Evolutionary conservation across 2,797 vertebrate species (phyloP), one percentile per base, ranked within the genome.

Genomic region (Gymnodraco acuticeps): DNA sequence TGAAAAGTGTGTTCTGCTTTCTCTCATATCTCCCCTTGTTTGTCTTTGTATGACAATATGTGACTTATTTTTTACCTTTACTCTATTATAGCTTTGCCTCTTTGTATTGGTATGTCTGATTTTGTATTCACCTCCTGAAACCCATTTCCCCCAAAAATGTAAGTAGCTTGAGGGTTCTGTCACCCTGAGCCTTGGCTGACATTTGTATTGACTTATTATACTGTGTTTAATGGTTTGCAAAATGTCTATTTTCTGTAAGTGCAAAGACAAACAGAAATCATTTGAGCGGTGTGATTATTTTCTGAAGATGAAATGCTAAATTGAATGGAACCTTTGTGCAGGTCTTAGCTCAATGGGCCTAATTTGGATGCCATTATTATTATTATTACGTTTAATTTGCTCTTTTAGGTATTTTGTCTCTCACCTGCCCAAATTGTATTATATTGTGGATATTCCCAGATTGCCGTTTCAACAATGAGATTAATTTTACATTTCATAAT

Each of bases 201-300:
- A 42, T 64, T 52, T 68, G 5, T 54, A 58, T 64, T 50, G 55
- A 75, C 46, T 41, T 10, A 61, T 68, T 48, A 61, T 80, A 41
- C 51, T 33, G n/a, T 58, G 59, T 50, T 73, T 23, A 75, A 67
- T 76, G 33, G 19, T 62, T 52, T 64, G 65, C 38, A 31, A 70
- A 73, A 70, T 48, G 16, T 58, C 33, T 56, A 61, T 76, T 73
- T 70, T 55, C 20, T 51, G 14, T 52, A 5, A 15, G 10, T 51
- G 45, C 56, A 10, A 64, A 64, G 51, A 59, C 14, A 41, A 65
- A 55, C 38, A 48, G 33, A 47, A 71, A 69, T 73, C 19, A 56
- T 63, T 52, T 10, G 14, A 51, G 38, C 42, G 15, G 15, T 46
- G 7, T 41, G 12, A 5, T 14, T 52, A 13, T 3, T 56, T 50